Conservation (phyloP, 2,113 vertebrate genomes). For the Catagonus wagneri region DNA sequence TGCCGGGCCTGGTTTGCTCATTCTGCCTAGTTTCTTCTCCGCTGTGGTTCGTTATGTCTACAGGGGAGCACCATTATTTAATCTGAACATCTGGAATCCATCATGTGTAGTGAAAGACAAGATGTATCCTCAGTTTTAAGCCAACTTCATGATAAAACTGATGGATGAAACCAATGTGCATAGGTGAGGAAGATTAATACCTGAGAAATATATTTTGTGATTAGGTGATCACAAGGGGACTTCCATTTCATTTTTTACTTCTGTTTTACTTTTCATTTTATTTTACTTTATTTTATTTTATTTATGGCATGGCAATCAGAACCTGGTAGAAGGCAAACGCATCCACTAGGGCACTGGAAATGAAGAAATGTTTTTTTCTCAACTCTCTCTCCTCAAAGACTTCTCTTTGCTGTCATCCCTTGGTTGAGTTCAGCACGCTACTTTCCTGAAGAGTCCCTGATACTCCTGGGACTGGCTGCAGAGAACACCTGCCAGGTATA, state of each 20-base stretch:
- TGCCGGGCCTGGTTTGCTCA: slow-evolving; percentile 82
- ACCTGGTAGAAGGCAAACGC: slow-evolving; percentile 24
- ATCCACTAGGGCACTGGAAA: background rate
- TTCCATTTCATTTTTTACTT: slow-evolving; percentile 53
- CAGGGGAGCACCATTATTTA: slow-evolving; percentile 78
- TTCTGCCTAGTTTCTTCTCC: slow-evolving; percentile 82
- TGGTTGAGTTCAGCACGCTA: background rate
- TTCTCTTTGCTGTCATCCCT: background rate
- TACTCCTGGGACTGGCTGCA: background rate
- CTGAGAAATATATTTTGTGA: slow-evolving; percentile 47
- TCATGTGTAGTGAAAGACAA: slow-evolving; percentile 86
- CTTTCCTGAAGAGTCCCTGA: background rate
- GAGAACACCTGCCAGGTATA: background rate
- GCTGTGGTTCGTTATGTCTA: slow-evolving; percentile 85
- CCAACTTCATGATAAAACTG: slow-evolving; percentile 82
- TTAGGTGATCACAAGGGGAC: slow-evolving; percentile 33
- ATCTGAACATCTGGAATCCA: slow-evolving; percentile 87
- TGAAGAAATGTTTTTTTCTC: background rate
- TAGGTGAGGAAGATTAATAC: slow-evolving; percentile 66
- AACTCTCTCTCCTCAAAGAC: background rate
- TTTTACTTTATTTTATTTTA: slow-evolving; percentile 58
- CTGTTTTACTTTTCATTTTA: background rate
- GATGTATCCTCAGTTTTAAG: slow-evolving; percentile 85
- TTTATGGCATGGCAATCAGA: background rate
- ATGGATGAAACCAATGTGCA: slow-evolving; percentile 83